Evolutionary conservation across 1,140 invertebrate genomes (phyloP).

Genomic region (Ruditapes philippinarum): DNA sequence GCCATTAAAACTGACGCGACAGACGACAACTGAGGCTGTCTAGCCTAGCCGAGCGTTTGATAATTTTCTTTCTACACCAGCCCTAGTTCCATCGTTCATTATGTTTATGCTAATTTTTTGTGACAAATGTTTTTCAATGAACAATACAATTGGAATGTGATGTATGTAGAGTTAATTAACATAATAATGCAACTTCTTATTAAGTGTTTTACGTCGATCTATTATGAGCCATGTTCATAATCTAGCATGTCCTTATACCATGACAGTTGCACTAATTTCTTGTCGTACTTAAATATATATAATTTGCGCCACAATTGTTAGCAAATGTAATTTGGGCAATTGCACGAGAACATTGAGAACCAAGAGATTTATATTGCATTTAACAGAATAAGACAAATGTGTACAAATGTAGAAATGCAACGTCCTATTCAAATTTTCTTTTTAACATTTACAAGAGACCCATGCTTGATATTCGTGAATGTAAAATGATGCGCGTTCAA

Average conservation of each 20-base stretch:
- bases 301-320: no score
- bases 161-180: constrained; percentile 48
- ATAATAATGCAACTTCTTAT: constrained; percentile 34
- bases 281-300: no score
- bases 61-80: not conserved
- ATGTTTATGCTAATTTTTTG: constrained; percentile 39
- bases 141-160: constrained; percentile 28
- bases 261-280: no score
- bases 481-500: no score
- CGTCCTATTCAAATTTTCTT: no score
- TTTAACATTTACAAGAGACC: no score
- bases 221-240: not conserved
- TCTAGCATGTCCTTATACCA: not conserved
- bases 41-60: not conserved
- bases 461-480: no score
- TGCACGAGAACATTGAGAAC: no score
- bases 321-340: no score
- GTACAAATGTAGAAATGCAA: no score
- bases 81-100: constrained; percentile 14
- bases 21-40: not conserved
- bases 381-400: no score
- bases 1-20: not conserved
- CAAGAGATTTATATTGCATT: no score
- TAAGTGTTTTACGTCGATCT: not conserved
- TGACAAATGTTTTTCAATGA: constrained; percentile 47